phyloP scores from a whole-genome alignment of 1,140 invertebrate species.

The Melanaphis sacchari region DNA sequence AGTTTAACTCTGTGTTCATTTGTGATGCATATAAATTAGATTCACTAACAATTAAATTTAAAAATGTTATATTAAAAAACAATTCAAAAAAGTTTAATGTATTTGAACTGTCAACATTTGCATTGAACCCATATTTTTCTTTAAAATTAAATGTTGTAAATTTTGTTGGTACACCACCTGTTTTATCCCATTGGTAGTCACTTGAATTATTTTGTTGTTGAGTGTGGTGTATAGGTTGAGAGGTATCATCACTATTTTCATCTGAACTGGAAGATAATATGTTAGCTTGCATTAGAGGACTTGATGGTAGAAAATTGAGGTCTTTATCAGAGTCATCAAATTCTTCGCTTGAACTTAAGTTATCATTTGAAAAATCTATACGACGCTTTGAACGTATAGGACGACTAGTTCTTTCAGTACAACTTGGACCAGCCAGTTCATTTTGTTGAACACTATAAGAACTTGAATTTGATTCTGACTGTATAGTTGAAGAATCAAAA shows the following conservation, averaged over 20 bases:
- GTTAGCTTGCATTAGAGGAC: not conserved
- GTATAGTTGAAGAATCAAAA: not conserved
- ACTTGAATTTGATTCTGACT: not conserved
- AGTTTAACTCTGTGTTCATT: slow-evolving; percentile 50
- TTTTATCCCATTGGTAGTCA: slow-evolving; percentile 12
- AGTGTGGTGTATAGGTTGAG: not conserved
- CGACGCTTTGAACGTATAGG: not conserved
- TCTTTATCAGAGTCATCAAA: not conserved
- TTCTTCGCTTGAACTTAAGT: not conserved
- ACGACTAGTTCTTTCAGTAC: not conserved
- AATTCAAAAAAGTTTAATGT: slow-evolving; percentile 12
- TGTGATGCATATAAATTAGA: slow-evolving; percentile 58
- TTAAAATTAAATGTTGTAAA: slow-evolving; percentile 13
- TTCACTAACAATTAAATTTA: slow-evolving; percentile 57
- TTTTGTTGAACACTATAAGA: not conserved
- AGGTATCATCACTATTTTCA: not conserved
- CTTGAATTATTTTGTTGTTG: not conserved
- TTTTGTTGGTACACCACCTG: not conserved
- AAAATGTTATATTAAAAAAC: slow-evolving; percentile 23
- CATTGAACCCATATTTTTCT: slow-evolving; percentile 27
- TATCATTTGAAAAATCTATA: not conserved
- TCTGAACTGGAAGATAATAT: slow-evolving; percentile 6
- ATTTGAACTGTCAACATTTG: slow-evolving; percentile 1
- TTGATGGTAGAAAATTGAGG: not conserved
- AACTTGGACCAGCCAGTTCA: not conserved